Conservation (phyloP, 2,797 vertebrate genomes). For the Malurus leucopterus region DNA sequence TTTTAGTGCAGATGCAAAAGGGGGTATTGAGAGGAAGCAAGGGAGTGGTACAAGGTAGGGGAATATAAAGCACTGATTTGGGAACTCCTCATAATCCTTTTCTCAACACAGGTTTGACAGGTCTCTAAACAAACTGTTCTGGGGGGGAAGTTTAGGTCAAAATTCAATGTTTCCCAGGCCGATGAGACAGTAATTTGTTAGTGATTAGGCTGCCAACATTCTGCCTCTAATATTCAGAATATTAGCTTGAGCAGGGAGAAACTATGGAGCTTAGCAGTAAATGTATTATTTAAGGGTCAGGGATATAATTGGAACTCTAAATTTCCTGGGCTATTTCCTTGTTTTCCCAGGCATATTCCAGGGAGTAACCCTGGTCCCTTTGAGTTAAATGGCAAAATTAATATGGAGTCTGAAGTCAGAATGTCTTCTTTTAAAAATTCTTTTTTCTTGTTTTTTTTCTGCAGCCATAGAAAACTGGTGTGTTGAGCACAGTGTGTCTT, state of each 20-base stretch:
- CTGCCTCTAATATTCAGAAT: not conserved
- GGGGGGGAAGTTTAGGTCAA: not conserved
- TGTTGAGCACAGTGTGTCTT: not conserved
- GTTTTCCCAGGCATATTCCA: not conserved
- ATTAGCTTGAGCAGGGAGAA: not conserved
- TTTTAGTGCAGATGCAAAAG: not conserved
- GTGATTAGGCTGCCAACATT: not conserved
- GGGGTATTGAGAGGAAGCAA: not conserved
- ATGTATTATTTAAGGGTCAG: not conserved
- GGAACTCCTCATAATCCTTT: not conserved
- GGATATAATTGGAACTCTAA: not conserved
- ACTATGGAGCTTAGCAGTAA: not conserved
- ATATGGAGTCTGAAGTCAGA: not conserved
- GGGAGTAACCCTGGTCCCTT: not conserved
- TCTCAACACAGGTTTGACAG: not conserved
- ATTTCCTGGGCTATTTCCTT: not conserved
- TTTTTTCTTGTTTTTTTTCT: not conserved
- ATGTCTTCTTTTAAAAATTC: not conserved
- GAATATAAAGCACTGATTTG: not conserved
- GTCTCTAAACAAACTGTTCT: not conserved
- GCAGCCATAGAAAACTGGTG: not conserved
- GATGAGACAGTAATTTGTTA: not conserved
- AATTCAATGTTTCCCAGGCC: not conserved
- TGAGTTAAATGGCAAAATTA: not conserved
- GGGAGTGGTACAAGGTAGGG: rapidly evolving